phyloP scores from a whole-genome alignment of 2,113 vertebrate genomes.

The Holacanthus passer region DNA sequence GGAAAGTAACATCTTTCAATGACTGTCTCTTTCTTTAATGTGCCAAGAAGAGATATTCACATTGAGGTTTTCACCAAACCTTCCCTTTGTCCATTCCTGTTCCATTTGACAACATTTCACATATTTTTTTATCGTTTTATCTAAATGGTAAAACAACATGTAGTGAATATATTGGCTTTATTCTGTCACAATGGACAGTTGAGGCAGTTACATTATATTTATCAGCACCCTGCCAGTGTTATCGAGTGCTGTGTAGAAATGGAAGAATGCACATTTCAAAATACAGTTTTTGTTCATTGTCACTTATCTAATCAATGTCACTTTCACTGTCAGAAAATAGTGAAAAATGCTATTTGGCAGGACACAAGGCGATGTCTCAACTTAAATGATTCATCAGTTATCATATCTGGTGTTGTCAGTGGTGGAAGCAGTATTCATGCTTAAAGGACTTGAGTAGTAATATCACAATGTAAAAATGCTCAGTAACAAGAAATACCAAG shows the following conservation, averaged over 20 bases:
- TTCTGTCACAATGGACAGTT: background rate
- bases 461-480: no score
- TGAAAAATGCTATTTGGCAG: background rate
- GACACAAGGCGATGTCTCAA: background rate
- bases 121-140: background rate
- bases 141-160: conserved; percentile 1
- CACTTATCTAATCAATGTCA: background rate
- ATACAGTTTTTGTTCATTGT: background rate
- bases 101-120: conserved; percentile 20
- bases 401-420: background rate
- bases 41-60: conserved; percentile 34
- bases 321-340: background rate
- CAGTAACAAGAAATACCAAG: no score
- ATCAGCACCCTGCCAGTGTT: background rate
- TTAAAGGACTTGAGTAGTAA: background rate
- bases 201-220: background rate
- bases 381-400: background rate
- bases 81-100: conserved; percentile 4
- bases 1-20: conserved; percentile 61
- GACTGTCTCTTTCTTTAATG: conserved; percentile 52
- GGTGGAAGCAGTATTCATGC: background rate
- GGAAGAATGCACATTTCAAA: background rate
- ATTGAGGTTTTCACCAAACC: conserved; percentile 15
- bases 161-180: background rate
- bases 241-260: background rate